phyloP scores from a whole-genome alignment of 2,888 invertebrate species.

The Sipha maydis region DNA sequence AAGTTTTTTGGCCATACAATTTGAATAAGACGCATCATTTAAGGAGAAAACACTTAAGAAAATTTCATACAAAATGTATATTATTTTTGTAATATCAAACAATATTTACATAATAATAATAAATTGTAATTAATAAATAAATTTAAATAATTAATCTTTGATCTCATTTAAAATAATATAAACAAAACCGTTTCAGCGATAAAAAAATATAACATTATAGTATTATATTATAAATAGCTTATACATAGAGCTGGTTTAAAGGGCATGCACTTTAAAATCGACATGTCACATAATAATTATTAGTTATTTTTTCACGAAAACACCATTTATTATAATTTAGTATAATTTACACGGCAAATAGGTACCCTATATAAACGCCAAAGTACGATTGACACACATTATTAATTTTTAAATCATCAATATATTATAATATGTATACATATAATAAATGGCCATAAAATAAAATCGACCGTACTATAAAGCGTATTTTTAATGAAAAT shows the following conservation, averaged over 20 bases:
- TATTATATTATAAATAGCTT: background rate
- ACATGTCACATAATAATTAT: slow-evolving; percentile 16
- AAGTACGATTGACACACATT: background rate
- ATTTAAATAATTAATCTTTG: slow-evolving; percentile 1
- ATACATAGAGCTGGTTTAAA: background rate
- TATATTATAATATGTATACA: background rate
- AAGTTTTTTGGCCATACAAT: slow-evolving; percentile 22
- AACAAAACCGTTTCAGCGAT: background rate
- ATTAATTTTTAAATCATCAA: slow-evolving; percentile 5
- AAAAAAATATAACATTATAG: background rate
- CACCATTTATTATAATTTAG: background rate
- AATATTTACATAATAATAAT: background rate
- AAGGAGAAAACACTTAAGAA: slow-evolving; percentile 9
- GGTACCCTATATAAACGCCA: background rate
- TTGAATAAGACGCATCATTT: background rate
- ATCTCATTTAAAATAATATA: background rate
- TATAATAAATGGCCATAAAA: background rate
- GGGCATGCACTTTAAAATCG: slow-evolving; percentile 31
- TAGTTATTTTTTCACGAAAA: background rate
- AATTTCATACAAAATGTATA: slow-evolving; percentile 5
- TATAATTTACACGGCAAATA: background rate
- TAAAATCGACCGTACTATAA: background rate
- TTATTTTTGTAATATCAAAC: background rate
- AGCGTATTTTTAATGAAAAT: background rate
- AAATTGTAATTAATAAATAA: slow-evolving; percentile 2